Conservation (phyloP, 2,113 vertebrate genomes). For the Struthidea cinerea region DNA sequence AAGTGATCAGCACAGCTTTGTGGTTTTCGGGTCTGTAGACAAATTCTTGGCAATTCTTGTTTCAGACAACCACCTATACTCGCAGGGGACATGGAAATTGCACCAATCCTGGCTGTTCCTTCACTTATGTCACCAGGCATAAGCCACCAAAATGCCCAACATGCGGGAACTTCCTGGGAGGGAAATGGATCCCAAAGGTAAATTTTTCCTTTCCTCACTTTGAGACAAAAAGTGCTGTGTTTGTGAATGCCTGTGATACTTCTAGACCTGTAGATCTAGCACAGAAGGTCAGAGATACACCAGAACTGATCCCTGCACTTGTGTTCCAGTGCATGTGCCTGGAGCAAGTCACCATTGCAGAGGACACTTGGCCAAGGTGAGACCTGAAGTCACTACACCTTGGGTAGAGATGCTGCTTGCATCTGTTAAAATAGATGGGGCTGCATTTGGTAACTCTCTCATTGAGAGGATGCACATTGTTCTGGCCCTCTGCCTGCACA, state of each 20-base stretch:
- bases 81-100: constrained; percentile 91
- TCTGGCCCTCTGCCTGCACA: neutral
- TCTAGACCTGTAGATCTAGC: neutral
- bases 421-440: neutral
- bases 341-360: neutral
- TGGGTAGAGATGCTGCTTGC: neutral
- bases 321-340: neutral
- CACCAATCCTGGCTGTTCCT: constrained; percentile 87
- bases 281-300: neutral
- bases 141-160: constrained; percentile 89
- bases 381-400: neutral
- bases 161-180: constrained; percentile 89
- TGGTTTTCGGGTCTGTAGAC: neutral
- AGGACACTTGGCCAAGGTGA: neutral
- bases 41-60: neutral
- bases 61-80: constrained; percentile 90
- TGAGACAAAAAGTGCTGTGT: neutral
- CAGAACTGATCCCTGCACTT: neutral
- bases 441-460: neutral
- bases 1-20: neutral
- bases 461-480: neutral
- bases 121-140: constrained; percentile 93
- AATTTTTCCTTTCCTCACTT: neutral
- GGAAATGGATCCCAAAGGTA: constrained; percentile 92
- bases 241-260: neutral